phyloP scores from a whole-genome alignment of 2,113 vertebrate species.

The Eulemur macaco region DNA sequence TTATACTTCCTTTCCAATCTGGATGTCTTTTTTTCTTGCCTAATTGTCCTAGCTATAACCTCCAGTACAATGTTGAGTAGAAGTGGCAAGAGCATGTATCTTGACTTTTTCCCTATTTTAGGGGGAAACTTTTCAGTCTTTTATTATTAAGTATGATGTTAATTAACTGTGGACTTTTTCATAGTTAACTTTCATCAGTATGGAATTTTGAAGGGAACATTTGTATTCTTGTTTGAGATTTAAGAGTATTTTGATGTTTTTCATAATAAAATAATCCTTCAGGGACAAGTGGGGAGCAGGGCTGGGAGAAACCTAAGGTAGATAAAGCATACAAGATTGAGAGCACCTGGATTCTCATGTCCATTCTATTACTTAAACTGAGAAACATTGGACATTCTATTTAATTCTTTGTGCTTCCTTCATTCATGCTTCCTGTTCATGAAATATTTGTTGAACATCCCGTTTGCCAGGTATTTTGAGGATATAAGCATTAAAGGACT shows the following conservation, averaged over 20 bases:
- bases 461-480: neutral
- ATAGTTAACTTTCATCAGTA: neutral
- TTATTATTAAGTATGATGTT: neutral
- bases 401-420: neutral
- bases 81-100: too few relatives aligned
- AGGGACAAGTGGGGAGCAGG: neutral
- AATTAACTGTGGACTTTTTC: neutral
- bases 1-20: too few relatives aligned
- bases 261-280: neutral
- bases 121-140: too few relatives aligned
- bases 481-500: neutral
- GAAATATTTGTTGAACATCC: slow-evolving; percentile 1
- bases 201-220: slow-evolving; percentile 3
- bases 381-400: neutral
- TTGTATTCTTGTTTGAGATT: neutral
- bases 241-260: neutral
- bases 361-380: neutral
- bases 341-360: neutral
- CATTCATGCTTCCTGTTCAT: slow-evolving; percentile 1
- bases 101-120: too few relatives aligned
- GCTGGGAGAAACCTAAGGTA: neutral
- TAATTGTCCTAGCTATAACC: too few relatives aligned
- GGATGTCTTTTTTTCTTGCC: too few relatives aligned
- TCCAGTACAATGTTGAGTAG: too few relatives aligned
- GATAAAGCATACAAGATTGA: slow-evolving; percentile 2